These are phyloP conservation scores for Philhelius pedissequus DNA, from an alignment of 2,888 invertebrate species.

Conservation along the genomic window DNA sequence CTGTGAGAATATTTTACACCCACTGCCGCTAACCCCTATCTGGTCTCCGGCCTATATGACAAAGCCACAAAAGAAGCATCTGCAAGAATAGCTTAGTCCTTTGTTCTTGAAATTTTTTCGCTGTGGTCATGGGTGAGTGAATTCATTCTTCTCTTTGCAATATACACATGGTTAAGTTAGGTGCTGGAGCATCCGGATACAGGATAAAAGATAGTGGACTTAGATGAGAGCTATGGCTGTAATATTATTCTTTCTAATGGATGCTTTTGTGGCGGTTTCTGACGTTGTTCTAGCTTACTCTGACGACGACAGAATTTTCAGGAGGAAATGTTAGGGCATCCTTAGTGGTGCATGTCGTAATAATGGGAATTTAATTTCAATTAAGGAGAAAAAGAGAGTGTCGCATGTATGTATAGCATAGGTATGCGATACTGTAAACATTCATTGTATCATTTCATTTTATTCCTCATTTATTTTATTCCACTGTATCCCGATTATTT, in stretches of 20 bases:
- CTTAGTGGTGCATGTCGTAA: neutral
- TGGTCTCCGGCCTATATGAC: slow-evolving; percentile 48
- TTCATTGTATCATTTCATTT: neutral
- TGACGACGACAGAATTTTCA: slow-evolving; percentile 18
- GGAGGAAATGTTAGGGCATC: slow-evolving; percentile 27
- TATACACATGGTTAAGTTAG: slow-evolving; percentile 12
- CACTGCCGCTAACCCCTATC: neutral
- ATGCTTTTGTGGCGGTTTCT: slow-evolving; percentile 39
- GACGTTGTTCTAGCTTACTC: slow-evolving; percentile 1
- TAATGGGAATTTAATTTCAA: neutral
- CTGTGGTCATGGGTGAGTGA: slow-evolving; percentile 23
- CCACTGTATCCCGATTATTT: neutral
- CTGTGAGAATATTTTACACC: neutral
- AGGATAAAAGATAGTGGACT: slow-evolving; percentile 33
- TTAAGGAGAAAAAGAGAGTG: neutral
- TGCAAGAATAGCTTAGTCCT: slow-evolving; percentile 35
- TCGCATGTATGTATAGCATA: neutral
- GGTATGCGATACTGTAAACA: neutral
- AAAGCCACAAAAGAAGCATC: slow-evolving; percentile 64
- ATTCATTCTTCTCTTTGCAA: slow-evolving; percentile 11
- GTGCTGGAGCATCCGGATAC: slow-evolving; percentile 29
- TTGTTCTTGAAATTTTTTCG: slow-evolving; percentile 50
- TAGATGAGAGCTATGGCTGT: slow-evolving; percentile 38
- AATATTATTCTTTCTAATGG: slow-evolving; percentile 58
- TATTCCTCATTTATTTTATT: neutral